phyloP scores from a whole-genome alignment of 2,888 invertebrate genomes.

The Strigamia maritima region DNA sequence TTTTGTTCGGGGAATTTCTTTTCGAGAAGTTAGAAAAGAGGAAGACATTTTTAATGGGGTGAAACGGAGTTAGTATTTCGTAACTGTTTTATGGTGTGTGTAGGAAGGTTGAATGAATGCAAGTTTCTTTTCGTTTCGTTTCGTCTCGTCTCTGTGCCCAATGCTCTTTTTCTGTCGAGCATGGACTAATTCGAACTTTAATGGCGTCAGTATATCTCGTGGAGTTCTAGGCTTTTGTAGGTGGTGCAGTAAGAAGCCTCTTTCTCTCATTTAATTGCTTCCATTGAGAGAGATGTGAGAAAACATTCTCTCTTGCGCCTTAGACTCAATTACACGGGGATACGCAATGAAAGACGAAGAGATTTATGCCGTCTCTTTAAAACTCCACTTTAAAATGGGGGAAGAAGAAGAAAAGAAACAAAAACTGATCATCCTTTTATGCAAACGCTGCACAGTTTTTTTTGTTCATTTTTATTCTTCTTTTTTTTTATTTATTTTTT shows the following conservation, averaged over 20 bases:
- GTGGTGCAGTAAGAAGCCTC: slow-evolving; percentile 1
- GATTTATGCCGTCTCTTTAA: slow-evolving; percentile 7
- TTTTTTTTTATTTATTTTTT: background rate
- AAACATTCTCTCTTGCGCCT: slow-evolving; percentile 5
- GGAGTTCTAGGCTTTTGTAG: slow-evolving; percentile 5
- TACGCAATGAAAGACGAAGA: slow-evolving; percentile 15
- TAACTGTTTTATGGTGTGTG: background rate
- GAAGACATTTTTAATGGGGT: background rate
- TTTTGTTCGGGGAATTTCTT: background rate
- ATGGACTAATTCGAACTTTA: background rate
- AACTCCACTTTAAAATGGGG: background rate
- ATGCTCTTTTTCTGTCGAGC: background rate
- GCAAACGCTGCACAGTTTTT: background rate
- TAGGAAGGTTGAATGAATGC: background rate
- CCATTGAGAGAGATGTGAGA: slow-evolving; percentile 5
- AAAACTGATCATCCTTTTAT: background rate
- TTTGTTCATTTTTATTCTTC: background rate
- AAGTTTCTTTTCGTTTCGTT: background rate
- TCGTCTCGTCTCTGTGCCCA: background rate
- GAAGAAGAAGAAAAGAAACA: background rate
- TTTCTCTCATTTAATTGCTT: slow-evolving; percentile 5
- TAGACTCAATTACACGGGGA: slow-evolving; percentile 10
- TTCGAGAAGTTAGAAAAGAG: background rate
- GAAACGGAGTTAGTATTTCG: background rate
- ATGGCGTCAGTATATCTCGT: background rate